These are phyloP conservation scores for Chesias legatella DNA, from an alignment of 2,888 invertebrate genomes.

Conservation along the genomic window DNA sequence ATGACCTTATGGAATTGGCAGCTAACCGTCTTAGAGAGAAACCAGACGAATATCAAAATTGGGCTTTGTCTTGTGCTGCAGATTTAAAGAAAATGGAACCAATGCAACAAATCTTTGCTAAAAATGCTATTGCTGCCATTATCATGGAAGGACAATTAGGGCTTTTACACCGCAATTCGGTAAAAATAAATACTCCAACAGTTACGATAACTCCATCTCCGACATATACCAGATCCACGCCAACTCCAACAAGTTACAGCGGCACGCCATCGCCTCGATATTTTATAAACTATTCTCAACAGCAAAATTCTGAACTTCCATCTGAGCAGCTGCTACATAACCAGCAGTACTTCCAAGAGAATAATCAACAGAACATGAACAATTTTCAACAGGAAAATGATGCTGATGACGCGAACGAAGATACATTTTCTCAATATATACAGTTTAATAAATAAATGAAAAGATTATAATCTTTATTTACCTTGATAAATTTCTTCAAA, in stretches of 20 bases:
- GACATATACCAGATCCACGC: constrained; percentile 19
- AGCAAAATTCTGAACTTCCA: constrained; percentile 4
- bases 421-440: too few species aligned
- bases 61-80: constrained; percentile 59
- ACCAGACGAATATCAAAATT: constrained; percentile 35
- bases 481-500: constrained; percentile 9
- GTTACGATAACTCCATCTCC: constrained; percentile 20
- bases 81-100: constrained; percentile 60
- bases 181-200: constrained; percentile 25
- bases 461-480: constrained; percentile 6
- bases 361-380: too few species aligned
- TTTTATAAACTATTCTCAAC: constrained; percentile 17
- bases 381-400: constrained; percentile 3
- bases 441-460: neutral
- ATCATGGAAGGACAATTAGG: constrained; percentile 66
- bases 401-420: too few species aligned
- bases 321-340: constrained; percentile 19
- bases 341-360: constrained; percentile 22
- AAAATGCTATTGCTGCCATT: constrained; percentile 62
- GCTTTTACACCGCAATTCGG: constrained; percentile 57
- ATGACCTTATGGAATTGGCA: constrained; percentile 1
- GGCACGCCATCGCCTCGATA: constrained; percentile 23
- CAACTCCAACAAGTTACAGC: constrained; percentile 23
- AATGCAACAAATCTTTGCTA: constrained; percentile 64
- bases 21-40: constrained; percentile 4